Evolutionary conservation across 1,140 invertebrate species (phyloP).

Genomic region (Nomia melanderi): DNA sequence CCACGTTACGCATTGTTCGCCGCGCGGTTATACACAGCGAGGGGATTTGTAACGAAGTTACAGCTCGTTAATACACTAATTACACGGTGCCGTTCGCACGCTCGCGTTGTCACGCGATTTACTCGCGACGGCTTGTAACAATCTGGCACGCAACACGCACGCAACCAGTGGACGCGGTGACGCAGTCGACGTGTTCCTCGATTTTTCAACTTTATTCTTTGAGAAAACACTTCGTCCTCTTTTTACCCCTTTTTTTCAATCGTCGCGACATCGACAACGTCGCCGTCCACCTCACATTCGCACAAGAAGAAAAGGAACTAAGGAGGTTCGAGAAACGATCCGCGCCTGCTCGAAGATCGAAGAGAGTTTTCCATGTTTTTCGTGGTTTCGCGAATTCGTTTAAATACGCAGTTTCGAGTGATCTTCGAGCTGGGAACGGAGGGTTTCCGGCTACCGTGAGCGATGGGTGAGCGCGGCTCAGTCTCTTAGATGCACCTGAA

Average conservation of each 20-base stretch:
- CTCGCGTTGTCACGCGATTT: conserved; percentile 33
- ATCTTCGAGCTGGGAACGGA: conserved; percentile 4
- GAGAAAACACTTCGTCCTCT: neutral
- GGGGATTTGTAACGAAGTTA: conserved; percentile 47
- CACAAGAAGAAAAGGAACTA: conserved; percentile 53
- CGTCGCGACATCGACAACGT: neutral
- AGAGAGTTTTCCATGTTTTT: no score
- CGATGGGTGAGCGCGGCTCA: conserved; percentile 36
- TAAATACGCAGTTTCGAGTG: neutral
- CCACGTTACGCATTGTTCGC: conserved; percentile 28
- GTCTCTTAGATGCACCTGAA: conserved; percentile 64
- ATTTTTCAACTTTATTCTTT: neutral
- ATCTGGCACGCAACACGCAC: neutral
- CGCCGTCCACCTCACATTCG: conserved; percentile 6
- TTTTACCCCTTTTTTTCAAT: neutral
- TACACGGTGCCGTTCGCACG: conserved; percentile 45
- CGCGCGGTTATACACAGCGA: conserved; percentile 33
- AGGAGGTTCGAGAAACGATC: conserved; percentile 36
- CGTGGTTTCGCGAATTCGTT: no score
- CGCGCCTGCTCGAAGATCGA: conserved; percentile 8
- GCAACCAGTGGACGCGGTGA: neutral
- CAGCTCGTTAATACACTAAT: conserved; percentile 61
- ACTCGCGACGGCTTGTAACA: neutral
- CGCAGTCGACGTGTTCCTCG: neutral
- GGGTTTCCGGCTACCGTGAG: conserved; percentile 23